These are phyloP conservation scores for Panzeria rudis DNA, from an alignment of 2,888 invertebrate species.

Conservation along the genomic window DNA sequence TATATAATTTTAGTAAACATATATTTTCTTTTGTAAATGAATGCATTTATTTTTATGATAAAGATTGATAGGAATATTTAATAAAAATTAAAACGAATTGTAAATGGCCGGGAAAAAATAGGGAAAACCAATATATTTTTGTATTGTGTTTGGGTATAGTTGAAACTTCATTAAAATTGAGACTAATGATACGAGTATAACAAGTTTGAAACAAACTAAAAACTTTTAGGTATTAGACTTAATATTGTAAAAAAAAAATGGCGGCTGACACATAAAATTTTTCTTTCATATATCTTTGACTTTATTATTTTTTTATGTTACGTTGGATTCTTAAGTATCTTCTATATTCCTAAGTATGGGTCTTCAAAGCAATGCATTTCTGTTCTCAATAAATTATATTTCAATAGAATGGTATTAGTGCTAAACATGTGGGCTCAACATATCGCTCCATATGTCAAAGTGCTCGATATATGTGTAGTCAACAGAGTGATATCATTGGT, in stretches of 20 bases:
- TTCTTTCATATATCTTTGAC: too few relatives aligned
- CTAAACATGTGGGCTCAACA: too few relatives aligned
- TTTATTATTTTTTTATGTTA: not conserved
- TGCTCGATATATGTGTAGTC: too few relatives aligned
- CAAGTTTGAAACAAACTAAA: too few relatives aligned
- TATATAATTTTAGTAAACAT: constrained; percentile 56
- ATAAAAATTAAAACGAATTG: not conserved
- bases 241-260: too few relatives aligned
- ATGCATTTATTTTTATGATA: constrained; percentile 40
- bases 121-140: constrained; percentile 7
- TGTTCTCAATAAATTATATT: not conserved
- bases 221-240: too few relatives aligned
- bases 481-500: too few relatives aligned
- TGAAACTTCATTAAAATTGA: constrained; percentile 34
- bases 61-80: constrained; percentile 1
- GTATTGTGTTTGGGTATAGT: not conserved
- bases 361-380: too few relatives aligned
- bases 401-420: not conserved
- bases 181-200: too few relatives aligned
- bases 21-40: constrained; percentile 37
- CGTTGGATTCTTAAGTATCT: not conserved
- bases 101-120: not conserved
- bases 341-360: too few relatives aligned
- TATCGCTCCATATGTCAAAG: too few relatives aligned
- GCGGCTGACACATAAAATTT: too few relatives aligned